A percentile compares a stretch with the other conserved stretches of the same genome.
Conservation (phyloP, 2,888 invertebrate genomes). For the Neuroscelio doddi region DNA sequence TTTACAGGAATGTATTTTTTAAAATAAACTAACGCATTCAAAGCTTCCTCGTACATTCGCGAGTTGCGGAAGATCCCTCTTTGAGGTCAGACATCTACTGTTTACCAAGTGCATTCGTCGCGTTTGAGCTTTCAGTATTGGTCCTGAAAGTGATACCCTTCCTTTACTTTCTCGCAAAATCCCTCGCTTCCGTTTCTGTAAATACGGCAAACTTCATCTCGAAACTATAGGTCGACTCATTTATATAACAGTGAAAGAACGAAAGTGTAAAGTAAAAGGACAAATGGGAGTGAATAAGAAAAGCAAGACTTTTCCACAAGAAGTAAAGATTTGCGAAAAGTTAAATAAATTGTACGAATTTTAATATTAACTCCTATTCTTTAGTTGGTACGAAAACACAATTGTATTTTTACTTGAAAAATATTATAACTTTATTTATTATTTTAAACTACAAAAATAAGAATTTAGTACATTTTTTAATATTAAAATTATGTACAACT, state of each 20-base stretch:
- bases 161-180: not conserved
- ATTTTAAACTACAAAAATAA: too few relatives aligned
- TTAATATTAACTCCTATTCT: too few relatives aligned
- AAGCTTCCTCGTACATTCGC: not conserved
- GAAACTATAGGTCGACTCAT: not conserved
- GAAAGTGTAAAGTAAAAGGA: not conserved
- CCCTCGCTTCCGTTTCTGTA: not conserved
- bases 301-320: too few relatives aligned
- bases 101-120: constrained; percentile 8
- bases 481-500: too few relatives aligned
- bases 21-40: constrained; percentile 2
- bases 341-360: too few relatives aligned
- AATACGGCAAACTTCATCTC: constrained; percentile 6
- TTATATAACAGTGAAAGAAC: not conserved
- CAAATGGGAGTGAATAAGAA: too few relatives aligned
- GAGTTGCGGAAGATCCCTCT: not conserved
- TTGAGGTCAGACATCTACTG: constrained; percentile 4
- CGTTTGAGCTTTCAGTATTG: constrained; percentile 2
- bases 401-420: too few relatives aligned
- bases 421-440: too few relatives aligned
- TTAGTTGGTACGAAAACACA: too few relatives aligned
- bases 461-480: too few relatives aligned
- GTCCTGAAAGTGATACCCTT: constrained; percentile 4
- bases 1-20: constrained; percentile 1
- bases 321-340: too few relatives aligned